phyloP scores from a whole-genome alignment of 2,797 vertebrate genomes.

The Lophura swinhoii region DNA sequence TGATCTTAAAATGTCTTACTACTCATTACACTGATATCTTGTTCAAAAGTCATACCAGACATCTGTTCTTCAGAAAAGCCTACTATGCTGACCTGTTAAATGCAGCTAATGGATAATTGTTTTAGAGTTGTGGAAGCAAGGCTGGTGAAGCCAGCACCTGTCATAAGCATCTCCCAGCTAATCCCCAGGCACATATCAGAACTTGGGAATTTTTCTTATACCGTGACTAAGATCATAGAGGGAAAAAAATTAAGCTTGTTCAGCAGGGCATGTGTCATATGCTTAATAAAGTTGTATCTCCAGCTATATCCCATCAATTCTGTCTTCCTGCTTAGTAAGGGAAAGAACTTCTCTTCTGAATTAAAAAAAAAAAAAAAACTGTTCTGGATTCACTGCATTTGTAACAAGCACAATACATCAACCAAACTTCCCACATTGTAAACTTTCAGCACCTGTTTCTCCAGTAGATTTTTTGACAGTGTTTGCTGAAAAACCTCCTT shows the following conservation, averaged over 20 bases:
- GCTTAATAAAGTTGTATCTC: neutral
- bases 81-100: neutral
- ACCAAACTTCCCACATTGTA: neutral
- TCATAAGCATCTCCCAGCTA: neutral
- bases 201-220: neutral
- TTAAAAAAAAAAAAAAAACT: neutral
- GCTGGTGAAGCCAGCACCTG: neutral
- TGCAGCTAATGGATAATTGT: neutral
- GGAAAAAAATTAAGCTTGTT: neutral
- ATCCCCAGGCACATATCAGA: neutral
- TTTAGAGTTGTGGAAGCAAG: neutral
- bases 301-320: neutral
- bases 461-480: neutral
- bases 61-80: neutral
- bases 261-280: accelerated
- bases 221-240: neutral
- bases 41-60: neutral
- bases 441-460: neutral
- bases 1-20: neutral
- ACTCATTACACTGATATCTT: neutral
- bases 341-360: neutral
- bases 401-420: neutral
- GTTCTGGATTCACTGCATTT: neutral
- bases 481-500: neutral
- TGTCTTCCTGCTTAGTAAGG: neutral